Evolutionary conservation across 2,797 vertebrate species (phyloP), one percentile per base, ranked within the genome.

Genomic region (Enteromius trimaculatus): DNA sequence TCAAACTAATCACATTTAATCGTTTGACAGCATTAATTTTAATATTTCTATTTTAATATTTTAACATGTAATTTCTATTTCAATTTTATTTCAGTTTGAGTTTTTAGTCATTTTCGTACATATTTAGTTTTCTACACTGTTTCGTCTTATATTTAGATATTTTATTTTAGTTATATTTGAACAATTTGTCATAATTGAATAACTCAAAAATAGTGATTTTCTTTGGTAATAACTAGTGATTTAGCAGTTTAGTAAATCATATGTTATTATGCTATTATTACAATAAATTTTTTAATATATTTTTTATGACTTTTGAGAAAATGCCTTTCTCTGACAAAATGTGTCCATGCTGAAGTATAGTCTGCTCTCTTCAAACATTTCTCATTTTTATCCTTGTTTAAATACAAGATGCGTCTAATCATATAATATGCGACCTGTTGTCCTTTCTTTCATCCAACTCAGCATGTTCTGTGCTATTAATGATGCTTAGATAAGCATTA

Each of bases 401-500:
- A 62, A 83, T 51, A 34, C 75, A 39, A 55, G 26, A 42, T 14
- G 17, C 17, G 37, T 69, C 64, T 60, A 70, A 83, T 60, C 39
- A 4, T 83, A 68, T 34, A 55, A 77, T 62, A 51, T 29, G 29
- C 21, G 75, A 78, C 82, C 65, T 78, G 82, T 62, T 83, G 75
- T 78, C 39, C 74, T 69, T 60, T 77, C 65, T 62, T 60, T 31
- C 66, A 77, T 78, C 75, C 65, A 49, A 21, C 66, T 83, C 82
- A 78, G 82, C 82, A 64, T 62, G 66, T 78, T 83, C 51, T 49
- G 42, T 39, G 51, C 51, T 71, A 55, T 78, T 83, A 83, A 83
- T 83, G 82, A 71, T 78, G 82, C 82, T 83, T 78, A 83, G 82
- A 71, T 78, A 83, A 83, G 82, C 82, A 71, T 37, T 70, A 78